phyloP scores from a whole-genome alignment of 1,140 invertebrate genomes.

The Mamestra configurata region DNA sequence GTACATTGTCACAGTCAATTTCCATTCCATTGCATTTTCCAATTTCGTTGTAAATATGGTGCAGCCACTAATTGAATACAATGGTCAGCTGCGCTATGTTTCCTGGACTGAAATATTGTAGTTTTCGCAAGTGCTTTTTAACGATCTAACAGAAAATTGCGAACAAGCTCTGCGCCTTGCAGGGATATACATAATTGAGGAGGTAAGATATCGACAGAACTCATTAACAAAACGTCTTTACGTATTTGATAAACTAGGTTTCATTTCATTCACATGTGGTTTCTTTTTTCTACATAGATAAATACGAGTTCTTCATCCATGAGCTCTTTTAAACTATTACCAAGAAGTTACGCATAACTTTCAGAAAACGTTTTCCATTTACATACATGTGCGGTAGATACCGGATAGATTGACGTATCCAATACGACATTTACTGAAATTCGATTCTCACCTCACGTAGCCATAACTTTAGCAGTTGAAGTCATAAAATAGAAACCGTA shows the following conservation, averaged over 20 bases:
- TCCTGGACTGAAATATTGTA: not conserved
- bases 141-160: too few relatives aligned
- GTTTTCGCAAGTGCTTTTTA: too few relatives aligned
- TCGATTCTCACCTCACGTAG: constrained; percentile 51
- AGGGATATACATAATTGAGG: too few relatives aligned
- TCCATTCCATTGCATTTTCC: constrained; percentile 10
- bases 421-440: constrained; percentile 35
- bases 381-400: not conserved
- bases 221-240: too few relatives aligned
- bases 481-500: constrained; percentile 56
- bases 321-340: not conserved
- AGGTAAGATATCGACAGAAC: too few relatives aligned
- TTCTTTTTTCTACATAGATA: too few relatives aligned
- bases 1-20: too few relatives aligned
- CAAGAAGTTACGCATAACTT: not conserved
- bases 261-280: too few relatives aligned
- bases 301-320: too few relatives aligned
- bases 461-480: constrained; percentile 57
- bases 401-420: constrained; percentile 28
- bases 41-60: not conserved
- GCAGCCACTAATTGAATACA: not conserved
- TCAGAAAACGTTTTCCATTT: constrained; percentile 29
- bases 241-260: too few relatives aligned
- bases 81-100: not conserved
- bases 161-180: too few relatives aligned